phyloP scores from a whole-genome alignment of 1,140 invertebrate species.

The Ooceraea biroi region DNA sequence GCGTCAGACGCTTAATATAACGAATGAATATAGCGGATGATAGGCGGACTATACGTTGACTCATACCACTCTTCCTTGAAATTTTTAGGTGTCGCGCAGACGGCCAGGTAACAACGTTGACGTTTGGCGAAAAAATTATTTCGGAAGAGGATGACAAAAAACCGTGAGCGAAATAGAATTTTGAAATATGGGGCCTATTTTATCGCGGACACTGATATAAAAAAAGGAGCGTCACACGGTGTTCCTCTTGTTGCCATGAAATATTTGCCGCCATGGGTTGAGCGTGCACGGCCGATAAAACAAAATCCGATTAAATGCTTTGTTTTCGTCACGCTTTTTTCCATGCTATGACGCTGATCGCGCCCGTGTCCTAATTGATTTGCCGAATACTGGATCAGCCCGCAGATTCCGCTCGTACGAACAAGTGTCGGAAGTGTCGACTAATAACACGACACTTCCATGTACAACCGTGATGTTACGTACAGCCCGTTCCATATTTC shows the following conservation, averaged over 20 bases:
- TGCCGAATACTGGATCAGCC: constrained; percentile 75
- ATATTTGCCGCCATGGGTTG: constrained; percentile 68
- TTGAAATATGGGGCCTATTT: constrained; percentile 68
- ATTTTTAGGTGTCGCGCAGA: constrained; percentile 34
- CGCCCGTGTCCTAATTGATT: constrained; percentile 73
- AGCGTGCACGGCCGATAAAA: constrained; percentile 74
- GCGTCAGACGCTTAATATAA: neutral
- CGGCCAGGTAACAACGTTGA: constrained; percentile 53
- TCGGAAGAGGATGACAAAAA: constrained; percentile 42
- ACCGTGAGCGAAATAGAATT: constrained; percentile 59
- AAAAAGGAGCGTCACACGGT: constrained; percentile 19
- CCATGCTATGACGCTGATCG: constrained; percentile 58
- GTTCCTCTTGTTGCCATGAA: constrained; percentile 71
- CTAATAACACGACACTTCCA: constrained; percentile 6
- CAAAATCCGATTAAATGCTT: constrained; percentile 78
- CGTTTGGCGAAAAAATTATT: constrained; percentile 40
- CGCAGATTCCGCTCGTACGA: constrained; percentile 26
- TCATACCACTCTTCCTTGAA: neutral
- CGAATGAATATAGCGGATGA: neutral
- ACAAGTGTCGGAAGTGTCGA: constrained; percentile 9
- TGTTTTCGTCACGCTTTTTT: constrained; percentile 74
- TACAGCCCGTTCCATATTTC: constrained; percentile 23
- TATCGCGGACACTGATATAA: constrained; percentile 29
- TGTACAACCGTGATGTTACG: neutral
- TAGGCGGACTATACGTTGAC: neutral